phyloP scores from a whole-genome alignment of 2,888 invertebrate genomes.

The Acanthosepion pharaonis region DNA sequence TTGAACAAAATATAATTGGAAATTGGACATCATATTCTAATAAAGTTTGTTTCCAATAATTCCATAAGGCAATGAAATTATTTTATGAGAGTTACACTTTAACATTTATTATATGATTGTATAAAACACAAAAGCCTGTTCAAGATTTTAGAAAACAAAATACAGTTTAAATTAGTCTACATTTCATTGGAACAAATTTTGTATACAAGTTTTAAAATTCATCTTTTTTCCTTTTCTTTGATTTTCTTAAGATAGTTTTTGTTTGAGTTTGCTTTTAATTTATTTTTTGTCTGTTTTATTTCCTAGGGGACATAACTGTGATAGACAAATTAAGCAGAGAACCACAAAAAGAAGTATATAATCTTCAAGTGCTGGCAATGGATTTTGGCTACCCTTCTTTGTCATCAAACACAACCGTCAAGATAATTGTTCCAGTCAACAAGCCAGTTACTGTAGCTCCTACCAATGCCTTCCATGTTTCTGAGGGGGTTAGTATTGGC shows the following conservation, averaged over 20 bases:
- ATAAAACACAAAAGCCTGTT: no score
- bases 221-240: slow-evolving; percentile 39
- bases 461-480: slow-evolving; percentile 38
- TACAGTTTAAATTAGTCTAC: no score
- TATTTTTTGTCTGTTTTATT: not conserved
- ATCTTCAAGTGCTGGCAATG: slow-evolving; percentile 48
- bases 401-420: slow-evolving; percentile 47
- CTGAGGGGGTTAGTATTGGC: slow-evolving; percentile 49
- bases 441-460: slow-evolving; percentile 44
- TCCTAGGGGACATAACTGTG: slow-evolving; percentile 48
- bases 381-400: slow-evolving; percentile 51
- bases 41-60: no score
- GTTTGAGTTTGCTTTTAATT: no score
- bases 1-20: no score
- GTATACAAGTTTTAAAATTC: slow-evolving; percentile 46
- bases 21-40: no score
- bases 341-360: slow-evolving; percentile 47
- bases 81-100: no score
- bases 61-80: no score
- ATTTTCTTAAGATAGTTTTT: no score
- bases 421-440: slow-evolving; percentile 51
- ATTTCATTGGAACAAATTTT: no score
- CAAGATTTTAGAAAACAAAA: no score
- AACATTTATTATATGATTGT: no score
- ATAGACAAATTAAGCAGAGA: slow-evolving; percentile 43